Evolutionary conservation across 1,140 invertebrate genomes (phyloP).

Genomic region (Caerostris darwini): DNA sequence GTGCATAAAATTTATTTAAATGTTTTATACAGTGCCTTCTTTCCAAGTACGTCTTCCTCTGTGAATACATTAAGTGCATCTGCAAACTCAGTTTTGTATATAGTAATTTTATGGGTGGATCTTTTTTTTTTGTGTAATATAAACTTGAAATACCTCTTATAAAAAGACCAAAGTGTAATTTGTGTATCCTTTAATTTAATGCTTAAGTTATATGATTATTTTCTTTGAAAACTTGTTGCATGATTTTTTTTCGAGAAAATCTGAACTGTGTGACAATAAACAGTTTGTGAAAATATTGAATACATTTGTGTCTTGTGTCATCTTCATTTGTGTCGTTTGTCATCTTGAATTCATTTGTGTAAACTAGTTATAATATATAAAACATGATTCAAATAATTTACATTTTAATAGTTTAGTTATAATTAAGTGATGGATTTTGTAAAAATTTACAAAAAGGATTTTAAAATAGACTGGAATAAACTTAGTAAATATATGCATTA

Average conservation of each 20-base stretch:
- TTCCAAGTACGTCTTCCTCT: conserved; percentile 65
- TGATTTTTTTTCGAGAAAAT: conserved; percentile 56
- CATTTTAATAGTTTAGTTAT: no score
- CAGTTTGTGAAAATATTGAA: conserved; percentile 69
- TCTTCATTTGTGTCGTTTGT: neutral
- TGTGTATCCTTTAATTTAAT: conserved; percentile 77
- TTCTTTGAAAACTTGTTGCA: conserved; percentile 56
- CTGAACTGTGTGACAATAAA: conserved; percentile 76
- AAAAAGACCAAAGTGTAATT: conserved; percentile 75
- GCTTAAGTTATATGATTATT: conserved; percentile 75
- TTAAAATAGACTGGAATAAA: no score
- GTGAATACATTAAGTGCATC: conserved; percentile 13
- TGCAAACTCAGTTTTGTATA: conserved; percentile 66
- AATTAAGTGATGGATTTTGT: no score
- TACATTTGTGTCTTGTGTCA: neutral
- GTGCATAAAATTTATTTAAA: conserved; percentile 26
- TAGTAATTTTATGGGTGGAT: conserved; percentile 72
- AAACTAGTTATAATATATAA: no score
- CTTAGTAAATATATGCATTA: no score
- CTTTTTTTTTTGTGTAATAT: conserved; percentile 71
- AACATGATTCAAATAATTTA: no score
- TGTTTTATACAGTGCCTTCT: conserved; percentile 69
- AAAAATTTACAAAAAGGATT: no score
- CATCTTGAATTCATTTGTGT: no score
- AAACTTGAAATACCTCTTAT: conserved; percentile 75